A percentile compares a stretch with the other conserved stretches of the same genome.
These are phyloP conservation scores for Lophotriccus pileatus DNA, from an alignment of 2,797 vertebrate genomes.

Conservation along the genomic window DNA sequence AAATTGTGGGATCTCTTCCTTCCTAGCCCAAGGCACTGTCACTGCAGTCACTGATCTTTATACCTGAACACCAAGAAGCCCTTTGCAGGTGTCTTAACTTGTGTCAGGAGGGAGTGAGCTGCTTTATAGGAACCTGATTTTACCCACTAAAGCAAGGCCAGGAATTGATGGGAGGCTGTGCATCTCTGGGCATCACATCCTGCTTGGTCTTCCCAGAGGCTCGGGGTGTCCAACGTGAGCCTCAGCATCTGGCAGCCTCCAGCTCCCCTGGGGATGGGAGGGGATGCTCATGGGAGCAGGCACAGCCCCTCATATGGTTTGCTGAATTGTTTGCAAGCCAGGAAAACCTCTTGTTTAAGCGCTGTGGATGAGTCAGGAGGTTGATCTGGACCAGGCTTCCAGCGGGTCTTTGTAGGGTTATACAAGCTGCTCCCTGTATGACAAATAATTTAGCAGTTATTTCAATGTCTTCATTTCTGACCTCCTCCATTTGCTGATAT, in stretches of 20 bases:
- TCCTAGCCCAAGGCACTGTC: neutral
- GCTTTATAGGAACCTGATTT: neutral
- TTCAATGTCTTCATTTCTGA: neutral
- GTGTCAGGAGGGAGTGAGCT: neutral
- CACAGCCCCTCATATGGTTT: neutral
- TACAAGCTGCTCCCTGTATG: neutral
- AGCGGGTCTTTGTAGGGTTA: neutral
- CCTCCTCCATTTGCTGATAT: neutral
- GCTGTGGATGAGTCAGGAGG: neutral
- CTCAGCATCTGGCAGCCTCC: neutral
- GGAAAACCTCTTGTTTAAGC: neutral
- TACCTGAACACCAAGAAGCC: neutral
- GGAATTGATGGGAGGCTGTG: fast-evolving
- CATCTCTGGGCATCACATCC: neutral
- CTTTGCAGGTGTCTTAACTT: neutral
- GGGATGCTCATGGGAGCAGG: neutral
- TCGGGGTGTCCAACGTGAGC: neutral
- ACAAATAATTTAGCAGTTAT: neutral
- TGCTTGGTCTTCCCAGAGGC: neutral
- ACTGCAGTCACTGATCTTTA: neutral
- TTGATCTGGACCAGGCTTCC: neutral
- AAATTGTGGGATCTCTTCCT: neutral
- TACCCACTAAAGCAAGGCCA: neutral
- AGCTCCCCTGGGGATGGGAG: neutral
- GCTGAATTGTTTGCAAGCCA: neutral